Percentiles rank a stretch among this genome's conserved stretches.
These are phyloP conservation scores for Euzetes globulus DNA, from an alignment of 2,888 invertebrate genomes.

Conservation along the genomic window DNA sequence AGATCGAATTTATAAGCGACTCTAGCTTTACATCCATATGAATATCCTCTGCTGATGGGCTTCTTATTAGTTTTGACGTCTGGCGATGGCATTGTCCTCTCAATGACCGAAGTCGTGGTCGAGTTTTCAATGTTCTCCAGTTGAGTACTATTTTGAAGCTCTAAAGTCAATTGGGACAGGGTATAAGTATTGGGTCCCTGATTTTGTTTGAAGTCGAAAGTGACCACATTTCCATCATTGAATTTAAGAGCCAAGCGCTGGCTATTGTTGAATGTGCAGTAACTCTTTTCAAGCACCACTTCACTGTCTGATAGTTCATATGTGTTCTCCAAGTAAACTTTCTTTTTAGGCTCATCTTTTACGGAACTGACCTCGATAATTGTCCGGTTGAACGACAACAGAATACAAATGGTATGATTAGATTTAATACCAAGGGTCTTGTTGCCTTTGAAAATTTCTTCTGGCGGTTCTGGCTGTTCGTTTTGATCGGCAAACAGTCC, in stretches of 20 bases:
- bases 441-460: background rate
- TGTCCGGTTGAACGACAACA: background rate
- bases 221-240: background rate
- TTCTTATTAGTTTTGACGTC: background rate
- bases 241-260: background rate
- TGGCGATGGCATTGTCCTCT: background rate
- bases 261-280: background rate
- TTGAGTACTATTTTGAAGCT: no score
- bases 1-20: background rate
- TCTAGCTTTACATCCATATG: background rate
- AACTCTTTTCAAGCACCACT: background rate
- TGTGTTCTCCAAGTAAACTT: no score
- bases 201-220: background rate
- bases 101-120: no score
- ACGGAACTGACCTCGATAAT: background rate
- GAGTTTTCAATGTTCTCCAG: no score
- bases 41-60: background rate
- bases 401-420: background rate
- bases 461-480: background rate
- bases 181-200: background rate
- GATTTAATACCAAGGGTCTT: background rate
- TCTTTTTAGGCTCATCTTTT: no score
- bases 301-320: background rate
- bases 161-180: no score
- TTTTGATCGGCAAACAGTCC: background rate